Conservation (phyloP, 2,888 invertebrate genomes). For the Drosophila melanosoma region DNA sequence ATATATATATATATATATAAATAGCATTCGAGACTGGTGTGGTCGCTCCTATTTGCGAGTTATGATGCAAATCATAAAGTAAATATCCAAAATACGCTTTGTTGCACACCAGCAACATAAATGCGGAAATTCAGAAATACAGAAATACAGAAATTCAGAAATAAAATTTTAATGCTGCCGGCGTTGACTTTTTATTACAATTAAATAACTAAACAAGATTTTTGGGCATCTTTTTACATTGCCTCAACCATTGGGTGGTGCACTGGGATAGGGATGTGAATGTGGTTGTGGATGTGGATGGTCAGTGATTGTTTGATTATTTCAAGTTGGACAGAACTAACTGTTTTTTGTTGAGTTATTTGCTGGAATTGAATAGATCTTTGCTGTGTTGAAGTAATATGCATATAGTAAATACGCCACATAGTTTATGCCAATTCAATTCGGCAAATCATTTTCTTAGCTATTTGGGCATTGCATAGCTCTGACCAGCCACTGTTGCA, state of each 20-base stretch:
- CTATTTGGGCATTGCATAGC: constrained; percentile 22
- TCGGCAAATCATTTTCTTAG: constrained; percentile 47
- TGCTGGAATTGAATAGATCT: constrained; percentile 1
- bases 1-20: constrained; percentile 35
- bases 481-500: constrained; percentile 22
- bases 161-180: constrained; percentile 18
- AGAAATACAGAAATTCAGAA: constrained; percentile 3
- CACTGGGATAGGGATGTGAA: too few species aligned
- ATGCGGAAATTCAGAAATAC: constrained; percentile 2
- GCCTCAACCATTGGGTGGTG: not conserved
- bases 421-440: constrained; percentile 41
- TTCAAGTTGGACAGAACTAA: not conserved
- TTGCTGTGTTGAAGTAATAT: not conserved
- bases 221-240: constrained; percentile 4
- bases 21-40: constrained; percentile 24
- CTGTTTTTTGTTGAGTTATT: not conserved
- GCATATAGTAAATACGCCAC: not conserved
- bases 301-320: not conserved
- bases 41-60: constrained; percentile 23
- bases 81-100: constrained; percentile 52
- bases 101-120: constrained; percentile 6
- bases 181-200: constrained; percentile 34
- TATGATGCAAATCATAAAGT: constrained; percentile 61
- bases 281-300: too few species aligned
- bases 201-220: constrained; percentile 14